A percentile compares a stretch with the other conserved stretches of the same genome.
phyloP scores from a whole-genome alignment of 1,140 invertebrate species.

The Drosophila erecta region DNA sequence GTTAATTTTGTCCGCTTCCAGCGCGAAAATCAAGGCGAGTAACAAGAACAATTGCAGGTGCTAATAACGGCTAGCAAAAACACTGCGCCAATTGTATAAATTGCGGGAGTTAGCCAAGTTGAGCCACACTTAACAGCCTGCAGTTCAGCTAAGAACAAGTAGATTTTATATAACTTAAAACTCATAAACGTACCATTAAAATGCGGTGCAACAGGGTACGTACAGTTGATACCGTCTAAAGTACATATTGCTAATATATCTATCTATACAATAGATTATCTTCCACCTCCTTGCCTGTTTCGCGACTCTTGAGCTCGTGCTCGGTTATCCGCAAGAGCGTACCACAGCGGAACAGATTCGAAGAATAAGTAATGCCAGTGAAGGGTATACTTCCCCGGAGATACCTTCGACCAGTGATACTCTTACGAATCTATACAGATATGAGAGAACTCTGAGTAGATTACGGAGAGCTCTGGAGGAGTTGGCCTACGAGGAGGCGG shows the following conservation, averaged over 20 bases:
- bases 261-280: conserved; percentile 20
- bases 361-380: conserved; percentile 31
- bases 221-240: not conserved
- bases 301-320: conserved; percentile 9
- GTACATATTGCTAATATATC: not conserved
- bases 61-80: conserved; percentile 54
- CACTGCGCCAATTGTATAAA: conserved; percentile 62
- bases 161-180: not conserved
- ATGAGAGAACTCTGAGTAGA: conserved; percentile 43
- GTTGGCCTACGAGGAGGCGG: conserved; percentile 56
- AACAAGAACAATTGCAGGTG: conserved; percentile 69
- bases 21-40: conserved; percentile 60
- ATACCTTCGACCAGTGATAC: conserved; percentile 3
- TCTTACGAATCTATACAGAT: conserved; percentile 39
- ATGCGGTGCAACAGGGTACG: conserved; percentile 50
- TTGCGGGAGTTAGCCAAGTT: conserved; percentile 9
- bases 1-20: conserved; percentile 56
- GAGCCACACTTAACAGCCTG: conserved; percentile 41
- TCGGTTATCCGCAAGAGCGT: conserved; percentile 42
- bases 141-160: conserved; percentile 26
- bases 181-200: conserved; percentile 1
- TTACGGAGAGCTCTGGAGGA: conserved; percentile 58
- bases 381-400: not conserved
- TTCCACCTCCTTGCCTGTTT: conserved; percentile 41
- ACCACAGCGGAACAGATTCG: conserved; percentile 19